phyloP scores from a whole-genome alignment of 2,113 vertebrate species.

The Rhombomys opimus region DNA sequence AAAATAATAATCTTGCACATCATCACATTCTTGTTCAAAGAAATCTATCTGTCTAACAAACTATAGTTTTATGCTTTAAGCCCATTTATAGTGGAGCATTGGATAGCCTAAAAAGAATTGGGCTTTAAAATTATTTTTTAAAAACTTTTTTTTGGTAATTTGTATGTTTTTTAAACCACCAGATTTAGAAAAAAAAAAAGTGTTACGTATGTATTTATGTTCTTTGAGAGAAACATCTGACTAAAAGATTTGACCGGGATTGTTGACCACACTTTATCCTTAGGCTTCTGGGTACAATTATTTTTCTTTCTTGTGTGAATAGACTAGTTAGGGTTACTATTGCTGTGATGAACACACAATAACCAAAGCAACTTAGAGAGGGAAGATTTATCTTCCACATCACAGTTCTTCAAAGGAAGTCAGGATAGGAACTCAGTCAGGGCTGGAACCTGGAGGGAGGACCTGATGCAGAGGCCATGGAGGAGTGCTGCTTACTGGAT shows the following conservation, averaged over 20 bases:
- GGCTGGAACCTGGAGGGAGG: too few species aligned
- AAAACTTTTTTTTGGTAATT: not conserved
- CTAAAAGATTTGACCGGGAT: not conserved
- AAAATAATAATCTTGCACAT: slow-evolving; percentile 18
- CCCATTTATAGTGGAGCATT: not conserved
- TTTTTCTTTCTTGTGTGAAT: not conserved
- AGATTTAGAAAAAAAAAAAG: slow-evolving; percentile 29
- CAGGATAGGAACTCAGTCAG: not conserved
- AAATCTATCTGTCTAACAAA: slow-evolving; percentile 22
- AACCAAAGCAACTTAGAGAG: not conserved
- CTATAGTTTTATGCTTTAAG: slow-evolving; percentile 40
- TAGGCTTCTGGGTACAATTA: not conserved
- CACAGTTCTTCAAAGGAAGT: not conserved
- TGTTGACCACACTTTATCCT: not conserved
- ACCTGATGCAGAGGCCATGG: not conserved
- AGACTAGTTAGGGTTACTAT: not conserved
- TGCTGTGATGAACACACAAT: not conserved
- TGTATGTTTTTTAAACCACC: not conserved
- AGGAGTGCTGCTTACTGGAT: not conserved
- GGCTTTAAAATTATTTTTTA: not conserved
- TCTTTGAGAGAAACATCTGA: not conserved
- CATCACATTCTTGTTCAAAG: slow-evolving; percentile 31
- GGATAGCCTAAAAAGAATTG: slow-evolving; percentile 4
- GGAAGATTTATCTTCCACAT: not conserved
- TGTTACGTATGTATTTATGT: not conserved